Base-by-base conservation (phyloP, 2,113 vertebrate species). In the Hydrolagus affinis region DNA sequence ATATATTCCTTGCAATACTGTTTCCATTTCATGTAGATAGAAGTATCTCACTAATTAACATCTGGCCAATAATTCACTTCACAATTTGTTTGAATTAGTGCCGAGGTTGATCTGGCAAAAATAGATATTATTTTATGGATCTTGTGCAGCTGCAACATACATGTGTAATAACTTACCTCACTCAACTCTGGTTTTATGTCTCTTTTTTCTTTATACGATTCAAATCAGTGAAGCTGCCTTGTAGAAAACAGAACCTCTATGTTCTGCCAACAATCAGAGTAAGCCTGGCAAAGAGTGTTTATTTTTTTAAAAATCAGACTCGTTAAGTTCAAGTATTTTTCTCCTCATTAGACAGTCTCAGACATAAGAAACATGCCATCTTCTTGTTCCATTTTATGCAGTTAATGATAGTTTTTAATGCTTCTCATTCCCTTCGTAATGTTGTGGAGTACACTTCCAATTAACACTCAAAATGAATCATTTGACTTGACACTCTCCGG, bases 341-440 rank as follows among this genome's bases (percentile, higher is more conserved):
- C 73, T 78, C 44, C 57, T 78, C 57, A 60, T 78, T 60, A 78
- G 57, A 57, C 56, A 78, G 25, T 78, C 75, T 59, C 57, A 59
- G 56, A 78, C 60, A 21, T 78, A 21, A 44, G 44, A 78, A n/a
- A 56, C 56, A 62, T 60, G 57, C 60, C 56, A 78, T 25, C n/a
- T 78, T 57, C n/a, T 15, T 60, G 75, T 23, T 25, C 19, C 60
- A 23, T 78, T 30, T 59, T 60, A 62, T 12, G 60, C 25, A 57
- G 23, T 78, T 56, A 60, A 60, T 57, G 75, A 60, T 57, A 11
- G 21, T 62, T 78, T 60, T 78, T 62, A 59, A 78, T 12, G 57
- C 28, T 19, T 12, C 11, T 30, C 30, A 72, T 30, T 72, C 4
- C 70, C 15, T 57, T 62, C 75, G 60, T 25, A 78, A 78, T 78